A percentile compares a stretch with the other conserved stretches of the same genome.
Evolutionary conservation across 2,888 invertebrate species (phyloP).

Genomic region (Dolomedes plantarius): DNA sequence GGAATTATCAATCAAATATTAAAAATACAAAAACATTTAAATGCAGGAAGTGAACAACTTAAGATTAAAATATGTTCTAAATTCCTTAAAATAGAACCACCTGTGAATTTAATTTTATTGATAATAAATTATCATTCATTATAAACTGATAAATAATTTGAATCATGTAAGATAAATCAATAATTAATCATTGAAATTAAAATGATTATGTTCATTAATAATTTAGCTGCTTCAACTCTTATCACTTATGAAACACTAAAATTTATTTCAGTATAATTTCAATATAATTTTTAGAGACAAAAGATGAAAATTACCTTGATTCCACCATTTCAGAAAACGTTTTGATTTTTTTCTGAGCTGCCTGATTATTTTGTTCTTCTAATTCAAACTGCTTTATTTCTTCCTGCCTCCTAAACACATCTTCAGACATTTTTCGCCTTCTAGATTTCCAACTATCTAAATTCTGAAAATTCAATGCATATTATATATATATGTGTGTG

Average conservation of each 20-base stretch:
- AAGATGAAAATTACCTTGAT: conserved; percentile 77
- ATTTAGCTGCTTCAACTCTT: neutral
- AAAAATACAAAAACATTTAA: too few relatives aligned
- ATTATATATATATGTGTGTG: too few relatives aligned
- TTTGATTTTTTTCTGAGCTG: conserved; percentile 82
- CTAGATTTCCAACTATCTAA: conserved; percentile 72
- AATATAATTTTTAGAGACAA: neutral
- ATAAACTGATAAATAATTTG: too few relatives aligned
- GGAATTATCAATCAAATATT: too few relatives aligned
- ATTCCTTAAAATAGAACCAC: too few relatives aligned
- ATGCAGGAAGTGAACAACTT: too few relatives aligned
- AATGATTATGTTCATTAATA: too few relatives aligned
- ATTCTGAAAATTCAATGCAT: conserved; percentile 47
- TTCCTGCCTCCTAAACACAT: conserved; percentile 65
- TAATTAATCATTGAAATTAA: too few relatives aligned
- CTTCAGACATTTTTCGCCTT: conserved; percentile 68
- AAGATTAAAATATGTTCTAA: too few relatives aligned
- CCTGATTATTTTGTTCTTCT: conserved; percentile 46
- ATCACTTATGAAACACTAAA: neutral
- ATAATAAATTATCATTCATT: too few relatives aligned
- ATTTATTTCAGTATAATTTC: neutral
- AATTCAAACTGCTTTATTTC: conserved; percentile 62
- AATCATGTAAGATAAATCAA: too few relatives aligned
- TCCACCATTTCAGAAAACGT: conserved; percentile 96
- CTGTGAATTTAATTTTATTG: too few relatives aligned